These are phyloP conservation scores for Andricus quercusramuli DNA, from an alignment of 2,888 invertebrate genomes.

Conservation along the genomic window DNA sequence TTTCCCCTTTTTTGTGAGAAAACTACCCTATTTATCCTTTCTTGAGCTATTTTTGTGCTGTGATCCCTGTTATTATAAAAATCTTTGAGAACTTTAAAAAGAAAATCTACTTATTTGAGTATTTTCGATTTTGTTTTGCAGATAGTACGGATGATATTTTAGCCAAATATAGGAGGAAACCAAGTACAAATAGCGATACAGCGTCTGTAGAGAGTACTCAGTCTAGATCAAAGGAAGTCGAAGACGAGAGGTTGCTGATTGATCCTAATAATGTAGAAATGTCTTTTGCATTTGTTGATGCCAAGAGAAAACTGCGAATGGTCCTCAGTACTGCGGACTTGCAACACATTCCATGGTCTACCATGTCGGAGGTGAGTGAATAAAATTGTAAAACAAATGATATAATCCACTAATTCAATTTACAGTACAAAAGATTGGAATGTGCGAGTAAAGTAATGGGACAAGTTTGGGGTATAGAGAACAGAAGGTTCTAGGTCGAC, in stretches of 20 bases:
- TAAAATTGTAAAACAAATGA: not conserved
- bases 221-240: constrained; percentile 77
- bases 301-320: constrained; percentile 93
- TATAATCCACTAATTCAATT: too few species aligned
- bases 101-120: too few species aligned
- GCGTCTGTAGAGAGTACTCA: constrained; percentile 77
- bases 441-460: too few species aligned
- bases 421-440: too few species aligned
- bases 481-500: too few species aligned
- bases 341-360: constrained; percentile 81
- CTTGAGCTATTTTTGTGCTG: too few species aligned
- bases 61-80: too few species aligned
- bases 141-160: constrained; percentile 95
- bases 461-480: too few species aligned
- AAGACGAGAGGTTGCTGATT: constrained; percentile 78
- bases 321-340: constrained; percentile 94
- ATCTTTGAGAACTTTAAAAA: too few species aligned
- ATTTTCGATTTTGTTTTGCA: constrained; percentile 49
- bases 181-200: constrained; percentile 81
- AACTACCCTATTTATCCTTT: too few species aligned
- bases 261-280: constrained; percentile 81
- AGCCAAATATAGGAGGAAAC: constrained; percentile 92
- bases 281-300: constrained; percentile 84
- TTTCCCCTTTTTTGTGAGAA: too few species aligned
- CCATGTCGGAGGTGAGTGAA: constrained; percentile 67